phyloP scores from a whole-genome alignment of 2,888 invertebrate species.

The Torymus tubicola region DNA sequence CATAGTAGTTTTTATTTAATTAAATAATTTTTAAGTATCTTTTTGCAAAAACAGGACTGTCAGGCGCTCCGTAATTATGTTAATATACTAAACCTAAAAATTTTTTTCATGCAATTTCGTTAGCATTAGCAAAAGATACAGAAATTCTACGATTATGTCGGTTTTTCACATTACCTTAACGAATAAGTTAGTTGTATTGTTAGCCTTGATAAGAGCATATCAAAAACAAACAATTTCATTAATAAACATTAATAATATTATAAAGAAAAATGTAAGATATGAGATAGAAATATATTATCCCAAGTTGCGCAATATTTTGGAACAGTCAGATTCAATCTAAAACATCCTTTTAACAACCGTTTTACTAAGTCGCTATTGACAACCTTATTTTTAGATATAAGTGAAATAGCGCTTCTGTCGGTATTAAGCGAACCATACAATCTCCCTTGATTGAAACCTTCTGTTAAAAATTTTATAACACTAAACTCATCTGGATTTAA shows the following conservation, averaged over 20 bases:
- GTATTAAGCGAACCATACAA: background rate
- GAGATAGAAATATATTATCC: constrained; percentile 56
- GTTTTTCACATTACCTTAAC: too few relatives aligned
- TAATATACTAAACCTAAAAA: too few relatives aligned
- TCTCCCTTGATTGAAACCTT: background rate
- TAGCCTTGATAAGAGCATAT: too few relatives aligned
- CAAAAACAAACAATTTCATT: too few relatives aligned
- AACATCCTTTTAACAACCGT: background rate
- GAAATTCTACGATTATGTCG: too few relatives aligned
- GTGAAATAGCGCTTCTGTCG: background rate
- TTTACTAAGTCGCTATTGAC: background rate
- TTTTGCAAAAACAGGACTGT: too few relatives aligned
- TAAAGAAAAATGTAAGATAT: constrained; percentile 6
- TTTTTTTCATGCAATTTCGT: too few relatives aligned
- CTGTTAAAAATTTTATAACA: background rate
- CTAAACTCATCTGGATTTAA: background rate
- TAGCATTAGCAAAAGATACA: too few relatives aligned
- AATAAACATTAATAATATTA: constrained; percentile 55
- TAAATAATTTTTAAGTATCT: too few relatives aligned
- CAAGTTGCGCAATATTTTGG: constrained; percentile 42
- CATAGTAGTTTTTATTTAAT: too few relatives aligned
- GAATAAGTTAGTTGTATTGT: too few relatives aligned
- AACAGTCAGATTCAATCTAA: background rate
- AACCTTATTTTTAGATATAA: background rate
- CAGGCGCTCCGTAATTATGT: too few relatives aligned